phyloP scores from a whole-genome alignment of 2,113 vertebrate species.

The Canis aureus region DNA sequence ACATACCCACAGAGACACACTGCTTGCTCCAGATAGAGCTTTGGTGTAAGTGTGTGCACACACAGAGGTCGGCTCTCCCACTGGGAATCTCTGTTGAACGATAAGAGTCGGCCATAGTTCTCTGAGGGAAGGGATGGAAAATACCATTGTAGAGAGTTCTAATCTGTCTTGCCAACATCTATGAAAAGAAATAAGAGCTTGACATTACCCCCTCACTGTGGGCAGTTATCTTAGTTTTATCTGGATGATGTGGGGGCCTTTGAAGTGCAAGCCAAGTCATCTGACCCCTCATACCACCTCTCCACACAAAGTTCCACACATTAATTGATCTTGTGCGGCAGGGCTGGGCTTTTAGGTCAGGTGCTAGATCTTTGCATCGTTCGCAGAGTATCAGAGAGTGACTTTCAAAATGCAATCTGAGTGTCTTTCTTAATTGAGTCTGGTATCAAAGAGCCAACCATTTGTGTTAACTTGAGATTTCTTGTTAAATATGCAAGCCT shows the following conservation, averaged over 20 bases:
- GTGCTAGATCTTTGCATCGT: neutral
- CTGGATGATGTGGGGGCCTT: neutral
- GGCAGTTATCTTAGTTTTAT: neutral
- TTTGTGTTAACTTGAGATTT: neutral
- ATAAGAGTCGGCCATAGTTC: too few relatives aligned
- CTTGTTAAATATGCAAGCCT: neutral
- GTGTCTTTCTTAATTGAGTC: neutral
- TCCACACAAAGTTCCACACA: neutral
- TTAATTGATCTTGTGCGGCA: neutral
- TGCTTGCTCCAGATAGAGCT: neutral
- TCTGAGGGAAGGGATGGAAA: neutral
- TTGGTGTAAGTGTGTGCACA: accelerated
- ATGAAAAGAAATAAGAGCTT: neutral
- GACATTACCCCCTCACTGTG: neutral
- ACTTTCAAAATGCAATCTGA: neutral
- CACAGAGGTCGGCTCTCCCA: neutral
- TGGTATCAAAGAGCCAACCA: neutral
- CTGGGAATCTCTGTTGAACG: neutral
- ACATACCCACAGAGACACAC: neutral
- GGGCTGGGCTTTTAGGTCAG: neutral
- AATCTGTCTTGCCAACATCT: neutral
- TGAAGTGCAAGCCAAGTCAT: neutral
- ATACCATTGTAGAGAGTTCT: neutral
- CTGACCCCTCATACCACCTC: neutral
- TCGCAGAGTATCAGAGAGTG: neutral